Percentiles rank a stretch among this genome's conserved stretches.
phyloP scores from a whole-genome alignment of 2,888 invertebrate species.

The Pristionchus mayeri region DNA sequence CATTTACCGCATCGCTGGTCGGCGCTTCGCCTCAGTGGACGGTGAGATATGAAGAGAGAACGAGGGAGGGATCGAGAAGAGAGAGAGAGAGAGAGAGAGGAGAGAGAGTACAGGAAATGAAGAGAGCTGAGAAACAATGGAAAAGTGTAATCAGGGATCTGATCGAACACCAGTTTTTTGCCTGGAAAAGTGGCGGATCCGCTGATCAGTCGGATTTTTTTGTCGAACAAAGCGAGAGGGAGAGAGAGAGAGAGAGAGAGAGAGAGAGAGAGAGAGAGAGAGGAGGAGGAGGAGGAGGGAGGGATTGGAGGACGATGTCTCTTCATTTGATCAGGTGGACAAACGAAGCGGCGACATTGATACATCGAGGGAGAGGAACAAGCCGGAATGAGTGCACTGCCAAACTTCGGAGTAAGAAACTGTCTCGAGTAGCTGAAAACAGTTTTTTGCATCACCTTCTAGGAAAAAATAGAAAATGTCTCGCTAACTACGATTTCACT shows the following conservation, averaged over 20 bases:
- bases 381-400: neutral
- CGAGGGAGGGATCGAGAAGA: too few relatives aligned
- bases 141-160: neutral
- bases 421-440: neutral
- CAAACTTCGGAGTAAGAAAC: neutral
- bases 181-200: neutral
- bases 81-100: too few relatives aligned
- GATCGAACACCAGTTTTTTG: neutral
- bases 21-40: neutral
- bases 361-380: conserved; percentile 15
- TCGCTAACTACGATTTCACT: too few relatives aligned
- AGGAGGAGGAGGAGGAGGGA: neutral
- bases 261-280: neutral
- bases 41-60: conserved; percentile 33
- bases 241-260: neutral
- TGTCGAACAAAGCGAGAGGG: neutral
- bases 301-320: conserved; percentile 20
- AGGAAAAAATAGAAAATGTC: too few relatives aligned
- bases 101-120: too few relatives aligned
- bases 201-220: neutral
- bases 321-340: conserved; percentile 40
- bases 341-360: conserved; percentile 29
- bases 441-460: too few relatives aligned
- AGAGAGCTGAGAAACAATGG: too few relatives aligned
- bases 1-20: conserved; percentile 38